Percentiles rank a stretch among this genome's conserved stretches.
Conservation (phyloP, 2,797 vertebrate species). For the Propithecus deckenii region DNA sequence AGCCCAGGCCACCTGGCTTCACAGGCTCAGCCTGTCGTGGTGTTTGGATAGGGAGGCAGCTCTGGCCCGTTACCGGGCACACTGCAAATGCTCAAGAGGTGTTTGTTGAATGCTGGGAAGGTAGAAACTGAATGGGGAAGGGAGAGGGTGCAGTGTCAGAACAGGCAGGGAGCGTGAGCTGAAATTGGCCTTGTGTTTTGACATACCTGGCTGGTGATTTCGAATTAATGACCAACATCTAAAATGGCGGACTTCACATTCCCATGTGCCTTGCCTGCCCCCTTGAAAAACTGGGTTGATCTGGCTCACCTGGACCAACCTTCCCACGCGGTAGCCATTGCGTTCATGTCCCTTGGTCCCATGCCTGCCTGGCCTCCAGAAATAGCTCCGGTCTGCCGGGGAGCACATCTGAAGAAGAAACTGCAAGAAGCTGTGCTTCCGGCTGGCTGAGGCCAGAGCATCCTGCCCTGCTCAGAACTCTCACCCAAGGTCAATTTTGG, state of each 20-base stretch:
- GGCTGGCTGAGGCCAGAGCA: not conserved
- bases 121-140: not conserved
- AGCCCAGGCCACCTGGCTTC: not conserved
- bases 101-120: not conserved
- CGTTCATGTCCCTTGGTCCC: accelerated
- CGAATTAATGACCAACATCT: not conserved
- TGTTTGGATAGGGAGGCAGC: not conserved
- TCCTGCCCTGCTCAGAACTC: not conserved
- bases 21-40: not conserved
- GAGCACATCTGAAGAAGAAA: not conserved
- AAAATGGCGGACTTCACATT: not conserved
- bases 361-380: not conserved
- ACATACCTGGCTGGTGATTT: not conserved
- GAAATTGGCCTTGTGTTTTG: not conserved
- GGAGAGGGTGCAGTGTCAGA: not conserved
- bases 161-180: not conserved
- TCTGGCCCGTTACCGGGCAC: accelerated
- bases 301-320: not conserved
- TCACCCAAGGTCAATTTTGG: not conserved
- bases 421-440: not conserved
- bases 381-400: not conserved
- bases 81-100: accelerated
- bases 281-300: not conserved
- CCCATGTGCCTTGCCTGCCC: not conserved
- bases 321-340: not conserved